Evolutionary conservation across 2,888 invertebrate species (phyloP).

Genomic region (Epiperipatus broadwayi): DNA sequence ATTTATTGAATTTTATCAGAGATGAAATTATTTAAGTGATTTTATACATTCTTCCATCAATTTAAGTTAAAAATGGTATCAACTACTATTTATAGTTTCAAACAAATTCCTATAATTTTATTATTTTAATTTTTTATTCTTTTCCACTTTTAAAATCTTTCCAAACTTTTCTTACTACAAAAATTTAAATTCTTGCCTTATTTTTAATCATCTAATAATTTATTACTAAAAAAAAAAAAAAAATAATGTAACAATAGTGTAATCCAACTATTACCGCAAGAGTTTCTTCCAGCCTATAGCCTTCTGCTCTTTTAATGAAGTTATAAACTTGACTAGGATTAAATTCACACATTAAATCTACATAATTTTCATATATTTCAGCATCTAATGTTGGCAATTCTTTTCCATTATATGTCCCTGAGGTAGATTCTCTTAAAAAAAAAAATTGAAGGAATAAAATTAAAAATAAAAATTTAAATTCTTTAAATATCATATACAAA

Average conservation of each 20-base stretch:
- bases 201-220: conserved; percentile 1
- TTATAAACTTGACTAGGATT: conserved; percentile 36
- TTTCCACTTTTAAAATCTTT: too few species aligned
- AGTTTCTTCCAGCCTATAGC: conserved; percentile 44
- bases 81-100: too few species aligned
- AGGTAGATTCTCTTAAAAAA: conserved; percentile 11
- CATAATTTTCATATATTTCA: conserved; percentile 38
- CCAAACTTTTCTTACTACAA: too few species aligned
- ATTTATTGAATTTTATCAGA: too few species aligned
- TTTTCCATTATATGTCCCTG: conserved; percentile 15
- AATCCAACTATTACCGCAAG: conserved; percentile 27
- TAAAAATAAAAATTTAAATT: conserved; percentile 9
- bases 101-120: too few species aligned
- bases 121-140: too few species aligned
- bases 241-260: conserved; percentile 12
- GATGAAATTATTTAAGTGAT: too few species aligned
- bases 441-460: conserved; percentile 7
- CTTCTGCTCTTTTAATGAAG: conserved; percentile 35
- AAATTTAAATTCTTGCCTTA: too few species aligned
- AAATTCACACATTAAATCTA: conserved; percentile 42
- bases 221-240: conserved; percentile 10
- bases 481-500: conserved; percentile 11
- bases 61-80: too few species aligned
- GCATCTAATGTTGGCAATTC: conserved; percentile 26
- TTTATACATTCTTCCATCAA: too few species aligned